These are phyloP conservation scores for Leucopsar rothschildi DNA, from an alignment of 2,113 vertebrate species.

Conservation along the genomic window DNA sequence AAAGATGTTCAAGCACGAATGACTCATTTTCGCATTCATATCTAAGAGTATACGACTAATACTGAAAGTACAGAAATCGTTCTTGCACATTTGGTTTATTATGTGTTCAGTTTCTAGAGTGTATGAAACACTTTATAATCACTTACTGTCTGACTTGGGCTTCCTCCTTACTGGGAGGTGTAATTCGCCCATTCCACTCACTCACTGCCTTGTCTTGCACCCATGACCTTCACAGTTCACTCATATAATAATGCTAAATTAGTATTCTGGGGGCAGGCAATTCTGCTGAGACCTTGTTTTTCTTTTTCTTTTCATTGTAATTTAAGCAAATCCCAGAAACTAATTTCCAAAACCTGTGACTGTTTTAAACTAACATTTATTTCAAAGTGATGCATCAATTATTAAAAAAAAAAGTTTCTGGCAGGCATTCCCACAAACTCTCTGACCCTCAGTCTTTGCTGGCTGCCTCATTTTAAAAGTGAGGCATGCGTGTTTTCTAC, in stretches of 20 bases:
- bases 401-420: neutral
- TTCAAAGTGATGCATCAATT: neutral
- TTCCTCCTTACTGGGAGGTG: conserved; percentile 12
- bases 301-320: neutral
- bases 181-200: neutral
- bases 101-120: neutral
- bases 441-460: neutral
- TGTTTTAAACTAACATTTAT: neutral
- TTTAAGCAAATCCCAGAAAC: neutral
- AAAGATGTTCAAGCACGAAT: conserved; percentile 21
- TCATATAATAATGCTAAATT: neutral
- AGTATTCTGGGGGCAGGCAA: neutral
- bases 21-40: conserved; percentile 35
- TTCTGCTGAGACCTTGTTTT: neutral
- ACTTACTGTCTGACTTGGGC: neutral
- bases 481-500: neutral
- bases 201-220: neutral
- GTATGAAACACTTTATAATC: neutral
- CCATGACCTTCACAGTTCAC: neutral
- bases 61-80: neutral
- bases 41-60: conserved; percentile 21
- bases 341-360: neutral
- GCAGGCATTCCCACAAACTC: neutral
- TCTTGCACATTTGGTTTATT: conserved; percentile 7
- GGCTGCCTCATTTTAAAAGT: neutral